Evolutionary conservation across 1,140 invertebrate genomes (phyloP).

Genomic region (Meloidogyne exigua): DNA sequence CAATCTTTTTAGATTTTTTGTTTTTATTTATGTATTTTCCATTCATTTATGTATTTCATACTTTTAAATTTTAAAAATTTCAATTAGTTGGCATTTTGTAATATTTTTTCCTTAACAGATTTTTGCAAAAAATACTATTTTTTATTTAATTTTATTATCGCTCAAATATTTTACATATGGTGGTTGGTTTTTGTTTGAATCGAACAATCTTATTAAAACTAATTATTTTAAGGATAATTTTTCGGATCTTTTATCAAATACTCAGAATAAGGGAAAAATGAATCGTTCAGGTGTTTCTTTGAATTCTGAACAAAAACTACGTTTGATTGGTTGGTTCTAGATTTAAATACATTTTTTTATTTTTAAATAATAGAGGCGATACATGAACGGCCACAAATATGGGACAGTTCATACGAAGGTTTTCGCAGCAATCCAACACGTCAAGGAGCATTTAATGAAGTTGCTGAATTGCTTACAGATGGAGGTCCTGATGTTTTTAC

Average conservation of each 20-base stretch:
- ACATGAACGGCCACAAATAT: constrained; percentile 24
- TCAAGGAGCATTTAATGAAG: constrained; percentile 31
- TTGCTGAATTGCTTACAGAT: constrained; percentile 26
- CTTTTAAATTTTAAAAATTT: too few species aligned
- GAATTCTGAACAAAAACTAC: constrained; percentile 21
- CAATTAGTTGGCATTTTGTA: too few species aligned
- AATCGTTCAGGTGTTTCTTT: constrained; percentile 10
- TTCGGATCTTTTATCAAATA: background rate
- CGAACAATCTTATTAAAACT: background rate
- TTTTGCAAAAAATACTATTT: too few species aligned
- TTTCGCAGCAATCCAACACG: constrained; percentile 22
- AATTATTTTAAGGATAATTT: background rate
- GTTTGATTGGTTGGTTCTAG: constrained; percentile 7
- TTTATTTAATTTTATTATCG: background rate
- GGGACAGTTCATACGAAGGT: constrained; percentile 23
- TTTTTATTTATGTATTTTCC: too few species aligned
- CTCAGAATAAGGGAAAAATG: background rate
- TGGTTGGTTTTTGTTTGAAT: background rate
- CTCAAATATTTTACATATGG: background rate
- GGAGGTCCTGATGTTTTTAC: constrained; percentile 15
- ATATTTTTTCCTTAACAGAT: too few species aligned
- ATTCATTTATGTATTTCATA: too few species aligned
- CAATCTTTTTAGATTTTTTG: too few species aligned
- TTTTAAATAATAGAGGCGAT: constrained; percentile 18
- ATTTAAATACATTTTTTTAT: constrained; percentile 7